phyloP scores from a whole-genome alignment of 2,888 invertebrate genomes.

The Tubulanus polymorphus region DNA sequence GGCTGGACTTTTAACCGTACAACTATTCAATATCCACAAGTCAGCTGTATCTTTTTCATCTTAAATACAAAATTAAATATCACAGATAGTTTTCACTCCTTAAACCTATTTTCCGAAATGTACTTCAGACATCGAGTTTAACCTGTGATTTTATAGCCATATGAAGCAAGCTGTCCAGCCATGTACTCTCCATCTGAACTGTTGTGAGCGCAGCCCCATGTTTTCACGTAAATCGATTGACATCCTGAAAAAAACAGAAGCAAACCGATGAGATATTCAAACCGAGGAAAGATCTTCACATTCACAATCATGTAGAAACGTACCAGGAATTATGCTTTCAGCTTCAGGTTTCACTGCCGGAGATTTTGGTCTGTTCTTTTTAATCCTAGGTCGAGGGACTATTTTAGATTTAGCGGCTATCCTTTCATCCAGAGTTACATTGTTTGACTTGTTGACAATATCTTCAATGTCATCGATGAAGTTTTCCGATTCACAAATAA shows the following conservation, averaged over 20 bases:
- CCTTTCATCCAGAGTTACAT: too few species aligned
- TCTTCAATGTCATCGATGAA: too few species aligned
- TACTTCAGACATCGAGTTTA: conserved; percentile 11
- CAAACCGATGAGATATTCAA: conserved; percentile 2
- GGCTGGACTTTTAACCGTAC: conserved; percentile 96
- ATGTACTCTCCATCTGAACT: conserved; percentile 98
- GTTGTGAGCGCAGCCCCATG: conserved; percentile 98
- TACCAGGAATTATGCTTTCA: too few species aligned
- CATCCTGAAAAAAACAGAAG: conserved; percentile 59
- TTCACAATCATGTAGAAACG: too few species aligned
- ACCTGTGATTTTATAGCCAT: conserved; percentile 78
- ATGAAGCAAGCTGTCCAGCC: conserved; percentile 87
- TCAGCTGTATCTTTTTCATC: conserved; percentile 78
- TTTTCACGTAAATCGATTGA: conserved; percentile 76
- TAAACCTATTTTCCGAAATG: too few species aligned
- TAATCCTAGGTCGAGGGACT: too few species aligned
- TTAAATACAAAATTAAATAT: conserved; percentile 16
- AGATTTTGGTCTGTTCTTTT: too few species aligned
- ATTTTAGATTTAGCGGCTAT: too few species aligned
- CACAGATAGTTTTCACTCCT: neutral
- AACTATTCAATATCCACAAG: conserved; percentile 93
- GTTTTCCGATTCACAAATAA: too few species aligned
- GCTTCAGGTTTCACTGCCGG: too few species aligned
- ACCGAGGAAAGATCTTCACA: too few species aligned
- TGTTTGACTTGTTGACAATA: too few species aligned